Base-by-base conservation (phyloP, 2,888 invertebrate species). In the Agonopterix heracliana region DNA sequence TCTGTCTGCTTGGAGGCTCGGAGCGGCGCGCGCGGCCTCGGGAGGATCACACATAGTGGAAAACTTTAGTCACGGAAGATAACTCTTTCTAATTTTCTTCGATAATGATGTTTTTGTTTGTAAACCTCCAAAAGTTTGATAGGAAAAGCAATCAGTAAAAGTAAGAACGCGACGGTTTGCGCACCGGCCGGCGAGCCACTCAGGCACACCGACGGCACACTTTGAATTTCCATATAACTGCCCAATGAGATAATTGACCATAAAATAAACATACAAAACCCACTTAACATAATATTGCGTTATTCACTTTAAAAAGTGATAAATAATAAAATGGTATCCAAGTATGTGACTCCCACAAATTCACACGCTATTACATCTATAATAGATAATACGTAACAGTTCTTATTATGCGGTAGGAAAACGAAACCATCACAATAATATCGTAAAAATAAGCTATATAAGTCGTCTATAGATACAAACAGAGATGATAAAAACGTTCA, bases 111-210 rank as follows among this genome's bases (percentile, higher is more conserved):
- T 79, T 69, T 74, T 76, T 73, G 57, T 68, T 81, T 80, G 83
- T 79, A 83, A 87, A 85, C 87, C 88, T 87, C 88, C 88, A 77
- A 78, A 88, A 88, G 88, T 88, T 87, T 88, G 87, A 87, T 84
- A 83, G 85, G 86, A 88, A 87, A 88, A 76, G 66, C 26, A 55
- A 88, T 84, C 63, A 56, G 60, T 78, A 69, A 44, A 79, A 85
- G 79, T 64, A 68, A 81, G 70, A 61, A 55, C 54, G 56, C 55
- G 60, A 71, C 73, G 61, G 75, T 57, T 55, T 53, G 64, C 68
- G 60, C 54, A 53, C 50, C 64, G 36, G 36, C 36, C n/a, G 17
- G 10, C 36, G 10, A 38, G 9, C n/a, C 10, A 38, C 26, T 2
- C 26, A 7, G 5, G 26, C 26, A 1, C 5, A n/a, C 38, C 38